A percentile compares a stretch with the other conserved stretches of the same genome.
phyloP scores from a whole-genome alignment of 2,888 invertebrate species.

The Folsomia candida region DNA sequence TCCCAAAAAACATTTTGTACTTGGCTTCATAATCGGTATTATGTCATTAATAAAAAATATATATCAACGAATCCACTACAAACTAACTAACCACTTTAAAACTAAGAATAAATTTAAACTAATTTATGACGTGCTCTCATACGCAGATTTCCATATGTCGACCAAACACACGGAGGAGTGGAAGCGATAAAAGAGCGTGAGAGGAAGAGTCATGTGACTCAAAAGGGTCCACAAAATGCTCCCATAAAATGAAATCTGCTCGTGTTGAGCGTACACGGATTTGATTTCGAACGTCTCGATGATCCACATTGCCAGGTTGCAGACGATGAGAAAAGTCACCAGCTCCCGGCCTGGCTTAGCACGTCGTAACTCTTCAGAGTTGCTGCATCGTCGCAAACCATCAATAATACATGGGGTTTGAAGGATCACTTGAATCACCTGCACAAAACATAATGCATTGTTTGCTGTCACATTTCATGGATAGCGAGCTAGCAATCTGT shows the following conservation, averaged over 20 bases:
- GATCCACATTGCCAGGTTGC: slow-evolving; percentile 75
- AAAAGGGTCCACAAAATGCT: slow-evolving; percentile 69
- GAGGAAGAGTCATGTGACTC: slow-evolving; percentile 69
- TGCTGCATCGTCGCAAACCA: slow-evolving; percentile 71
- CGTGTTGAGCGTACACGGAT: slow-evolving; percentile 59
- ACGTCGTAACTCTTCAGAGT: slow-evolving; percentile 62
- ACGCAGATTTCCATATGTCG: slow-evolving; percentile 75
- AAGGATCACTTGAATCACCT: slow-evolving; percentile 69
- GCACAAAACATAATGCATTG: slow-evolving; percentile 46
- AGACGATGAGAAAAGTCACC: slow-evolving; percentile 71
- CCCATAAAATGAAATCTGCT: slow-evolving; percentile 68
- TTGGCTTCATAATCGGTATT: too few species aligned
- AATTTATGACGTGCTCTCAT: slow-evolving; percentile 59
- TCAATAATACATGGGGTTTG: slow-evolving; percentile 74
- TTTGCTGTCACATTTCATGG: too few species aligned
- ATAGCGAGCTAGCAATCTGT: too few species aligned
- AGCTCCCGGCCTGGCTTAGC: slow-evolving; percentile 72
- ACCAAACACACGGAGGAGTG: slow-evolving; percentile 76
- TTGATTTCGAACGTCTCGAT: slow-evolving; percentile 69
- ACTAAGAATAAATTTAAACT: too few species aligned
- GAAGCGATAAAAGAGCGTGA: slow-evolving; percentile 75
- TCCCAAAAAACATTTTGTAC: too few species aligned
- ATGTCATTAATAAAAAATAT: too few species aligned
- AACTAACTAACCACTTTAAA: too few species aligned
- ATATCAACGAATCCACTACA: too few species aligned